These are phyloP conservation scores for Hemichromis elongatus DNA, from an alignment of 2,113 vertebrate species.

Conservation along the genomic window DNA sequence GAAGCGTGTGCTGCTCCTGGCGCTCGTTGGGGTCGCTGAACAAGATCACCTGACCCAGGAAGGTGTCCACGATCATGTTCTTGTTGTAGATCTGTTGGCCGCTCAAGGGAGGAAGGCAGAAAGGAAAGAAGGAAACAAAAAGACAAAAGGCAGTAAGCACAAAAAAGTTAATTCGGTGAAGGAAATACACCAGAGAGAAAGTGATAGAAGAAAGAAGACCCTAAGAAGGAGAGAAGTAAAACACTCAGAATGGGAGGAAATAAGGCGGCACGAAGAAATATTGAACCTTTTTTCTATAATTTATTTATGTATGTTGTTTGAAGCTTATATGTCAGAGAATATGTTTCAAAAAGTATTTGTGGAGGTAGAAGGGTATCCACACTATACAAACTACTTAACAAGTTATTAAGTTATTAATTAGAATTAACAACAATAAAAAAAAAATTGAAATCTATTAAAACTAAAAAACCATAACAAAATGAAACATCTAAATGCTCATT, in stretches of 20 bases:
- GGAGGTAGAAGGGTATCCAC: not conserved
- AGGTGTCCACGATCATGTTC: slow-evolving; percentile 89
- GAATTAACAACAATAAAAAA: not conserved
- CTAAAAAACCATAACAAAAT: not conserved
- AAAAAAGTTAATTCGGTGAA: not conserved
- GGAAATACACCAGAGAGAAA: not conserved
- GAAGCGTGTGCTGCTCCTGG: slow-evolving; percentile 85
- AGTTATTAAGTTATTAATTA: no score
- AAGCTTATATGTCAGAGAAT: not conserved
- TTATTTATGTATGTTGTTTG: not conserved
- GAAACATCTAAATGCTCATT: rapidly evolving
- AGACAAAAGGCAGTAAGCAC: not conserved
- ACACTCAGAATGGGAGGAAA: not conserved
- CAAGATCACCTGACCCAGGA: slow-evolving; percentile 89
- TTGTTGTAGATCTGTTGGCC: slow-evolving; percentile 76
- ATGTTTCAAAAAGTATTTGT: not conserved
- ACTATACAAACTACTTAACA: not conserved
- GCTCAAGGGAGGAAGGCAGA: not conserved
- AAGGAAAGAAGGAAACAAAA: not conserved
- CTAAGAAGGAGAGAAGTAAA: not conserved
- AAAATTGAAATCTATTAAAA: not conserved
- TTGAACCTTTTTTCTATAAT: not conserved
- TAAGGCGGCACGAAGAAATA: not conserved
- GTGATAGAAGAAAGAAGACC: not conserved
- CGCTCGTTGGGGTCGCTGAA: slow-evolving; percentile 81